Conservation (phyloP, 2,113 vertebrate species). For the Mionectes macconnelli region DNA sequence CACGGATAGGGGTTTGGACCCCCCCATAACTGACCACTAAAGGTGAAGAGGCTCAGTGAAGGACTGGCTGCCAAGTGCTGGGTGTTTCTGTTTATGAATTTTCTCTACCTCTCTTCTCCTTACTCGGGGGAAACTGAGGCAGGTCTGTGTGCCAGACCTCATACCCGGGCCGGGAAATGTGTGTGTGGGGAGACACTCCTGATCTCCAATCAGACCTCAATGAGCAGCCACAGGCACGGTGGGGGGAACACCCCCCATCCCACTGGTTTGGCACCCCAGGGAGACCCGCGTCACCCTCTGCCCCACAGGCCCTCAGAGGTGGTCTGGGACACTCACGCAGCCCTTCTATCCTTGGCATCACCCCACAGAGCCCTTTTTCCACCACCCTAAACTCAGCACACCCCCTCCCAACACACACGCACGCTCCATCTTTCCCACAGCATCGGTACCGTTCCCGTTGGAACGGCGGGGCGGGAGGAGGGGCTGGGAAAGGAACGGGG, state of each 20-base stretch:
- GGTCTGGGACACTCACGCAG: not conserved
- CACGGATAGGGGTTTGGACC: not conserved
- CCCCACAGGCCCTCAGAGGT: not conserved
- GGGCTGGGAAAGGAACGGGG: not conserved
- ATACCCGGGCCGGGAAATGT: fast-evolving
- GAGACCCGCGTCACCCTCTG: fast-evolving
- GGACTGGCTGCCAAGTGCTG: not conserved
- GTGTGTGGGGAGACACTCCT: no score
- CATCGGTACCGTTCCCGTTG: not conserved
- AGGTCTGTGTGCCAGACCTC: not conserved
- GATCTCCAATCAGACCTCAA: not conserved
- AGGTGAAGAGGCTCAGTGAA: not conserved
- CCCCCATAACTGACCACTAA: no score
- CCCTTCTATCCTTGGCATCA: not conserved
- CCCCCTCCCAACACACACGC: fast-evolving
- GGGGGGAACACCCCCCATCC: fast-evolving
- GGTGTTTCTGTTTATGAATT: not conserved
- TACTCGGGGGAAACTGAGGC: not conserved
- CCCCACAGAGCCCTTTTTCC: not conserved
- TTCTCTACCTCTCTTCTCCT: fast-evolving
- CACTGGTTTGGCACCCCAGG: not conserved
- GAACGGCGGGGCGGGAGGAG: not conserved
- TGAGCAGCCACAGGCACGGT: not conserved
- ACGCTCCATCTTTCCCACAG: not conserved
- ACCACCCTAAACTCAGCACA: not conserved